These are phyloP conservation scores for Tachina grossa DNA, from an alignment of 2,888 invertebrate species.

Conservation along the genomic window DNA sequence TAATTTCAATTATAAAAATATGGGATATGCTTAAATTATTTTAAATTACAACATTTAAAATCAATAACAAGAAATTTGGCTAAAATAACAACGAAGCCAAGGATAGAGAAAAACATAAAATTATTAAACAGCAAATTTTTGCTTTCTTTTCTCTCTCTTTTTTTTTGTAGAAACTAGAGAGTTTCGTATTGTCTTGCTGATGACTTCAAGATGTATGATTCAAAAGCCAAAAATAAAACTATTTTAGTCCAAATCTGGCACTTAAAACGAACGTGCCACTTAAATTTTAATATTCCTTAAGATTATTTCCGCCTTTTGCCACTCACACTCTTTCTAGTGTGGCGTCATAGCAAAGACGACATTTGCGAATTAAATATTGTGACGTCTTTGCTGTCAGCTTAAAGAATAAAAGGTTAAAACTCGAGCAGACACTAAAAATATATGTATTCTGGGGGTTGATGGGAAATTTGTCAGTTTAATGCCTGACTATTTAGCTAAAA, in stretches of 20 bases:
- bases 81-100: too few relatives aligned
- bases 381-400: constrained; percentile 28
- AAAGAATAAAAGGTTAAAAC: not conserved
- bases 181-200: not conserved
- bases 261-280: constrained; percentile 35
- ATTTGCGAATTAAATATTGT: constrained; percentile 35
- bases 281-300: constrained; percentile 3
- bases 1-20: not conserved
- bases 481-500: constrained; percentile 21
- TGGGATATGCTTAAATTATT: not conserved
- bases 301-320: not conserved
- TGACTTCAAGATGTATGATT: constrained; percentile 17
- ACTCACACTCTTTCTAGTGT: not conserved
- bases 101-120: not conserved
- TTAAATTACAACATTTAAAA: not conserved
- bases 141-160: too few relatives aligned
- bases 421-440: not conserved
- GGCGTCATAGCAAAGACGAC: constrained; percentile 37
- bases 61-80: not conserved
- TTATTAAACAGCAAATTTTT: too few relatives aligned
- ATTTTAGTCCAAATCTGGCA: constrained; percentile 7
- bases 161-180: too few relatives aligned
- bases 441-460: not conserved
- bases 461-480: constrained; percentile 3
- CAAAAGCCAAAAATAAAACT: constrained; percentile 3